Conservation (phyloP, 2,888 invertebrate species). For the Drosophila kambysellisi region DNA sequence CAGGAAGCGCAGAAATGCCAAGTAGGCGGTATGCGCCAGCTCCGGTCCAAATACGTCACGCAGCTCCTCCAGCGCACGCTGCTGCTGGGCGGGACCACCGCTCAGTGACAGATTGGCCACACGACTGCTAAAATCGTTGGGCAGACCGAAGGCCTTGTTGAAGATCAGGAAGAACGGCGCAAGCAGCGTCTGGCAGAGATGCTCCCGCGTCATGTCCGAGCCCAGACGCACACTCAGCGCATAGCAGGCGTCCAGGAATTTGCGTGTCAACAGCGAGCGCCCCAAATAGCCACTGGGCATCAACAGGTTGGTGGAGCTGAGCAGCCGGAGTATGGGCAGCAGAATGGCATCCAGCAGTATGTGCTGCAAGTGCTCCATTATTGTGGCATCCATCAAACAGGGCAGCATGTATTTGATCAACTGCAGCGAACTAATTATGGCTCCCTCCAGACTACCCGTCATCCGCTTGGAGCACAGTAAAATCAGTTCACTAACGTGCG, state of each 20-base stretch:
- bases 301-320: constrained; percentile 91
- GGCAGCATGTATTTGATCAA: constrained; percentile 92
- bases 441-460: constrained; percentile 94
- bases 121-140: constrained; percentile 70
- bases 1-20: constrained; percentile 90
- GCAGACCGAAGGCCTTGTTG: constrained; percentile 87
- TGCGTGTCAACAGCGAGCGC: constrained; percentile 91
- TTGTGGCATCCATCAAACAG: constrained; percentile 91
- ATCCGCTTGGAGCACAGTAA: constrained; percentile 92
- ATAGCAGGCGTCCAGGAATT: constrained; percentile 93
- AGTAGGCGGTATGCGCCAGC: constrained; percentile 93
- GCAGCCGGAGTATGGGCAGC: constrained; percentile 92
- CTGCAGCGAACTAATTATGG: constrained; percentile 93
- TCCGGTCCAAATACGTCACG: constrained; percentile 93
- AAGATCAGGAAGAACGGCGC: constrained; percentile 93
- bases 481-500: constrained; percentile 94
- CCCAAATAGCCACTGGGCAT: constrained; percentile 93
- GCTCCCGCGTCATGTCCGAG: constrained; percentile 91
- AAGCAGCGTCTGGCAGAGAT: constrained; percentile 89
- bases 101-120: constrained; percentile 54
- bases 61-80: constrained; percentile 90
- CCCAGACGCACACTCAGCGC: constrained; percentile 92
- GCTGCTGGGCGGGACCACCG: constrained; percentile 52
- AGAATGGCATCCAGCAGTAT: constrained; percentile 93
- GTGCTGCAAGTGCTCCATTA: constrained; percentile 95